phyloP scores from a whole-genome alignment of 2,888 invertebrate species.

The Scaptomyza polygonia region DNA sequence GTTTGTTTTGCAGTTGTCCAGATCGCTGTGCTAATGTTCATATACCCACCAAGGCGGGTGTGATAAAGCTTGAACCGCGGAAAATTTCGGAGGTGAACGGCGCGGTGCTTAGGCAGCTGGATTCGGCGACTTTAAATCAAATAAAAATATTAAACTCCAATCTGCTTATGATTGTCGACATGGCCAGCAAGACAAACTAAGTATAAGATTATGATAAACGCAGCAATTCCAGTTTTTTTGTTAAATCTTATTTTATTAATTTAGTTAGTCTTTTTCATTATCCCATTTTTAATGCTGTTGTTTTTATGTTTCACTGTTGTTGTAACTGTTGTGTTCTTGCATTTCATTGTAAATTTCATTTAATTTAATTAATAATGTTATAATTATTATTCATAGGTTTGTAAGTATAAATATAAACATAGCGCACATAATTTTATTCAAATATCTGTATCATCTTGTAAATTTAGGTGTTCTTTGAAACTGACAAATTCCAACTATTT shows the following conservation, averaged over 20 bases:
- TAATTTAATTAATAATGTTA: conserved; percentile 73
- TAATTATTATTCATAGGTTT: conserved; percentile 62
- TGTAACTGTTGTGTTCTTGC: conserved; percentile 57
- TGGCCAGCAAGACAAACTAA: background rate
- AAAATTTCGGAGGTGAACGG: conserved; percentile 69
- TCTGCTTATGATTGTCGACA: conserved; percentile 68
- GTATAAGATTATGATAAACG: background rate
- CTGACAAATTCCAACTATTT: conserved; percentile 42
- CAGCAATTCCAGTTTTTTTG: background rate
- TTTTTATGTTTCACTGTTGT: conserved; percentile 30
- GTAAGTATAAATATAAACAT: conserved; percentile 67
- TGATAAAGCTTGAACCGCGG: conserved; percentile 80
- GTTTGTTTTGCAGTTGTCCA: conserved; percentile 56
- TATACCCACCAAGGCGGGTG: conserved; percentile 81
- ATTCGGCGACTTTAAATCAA: conserved; percentile 75
- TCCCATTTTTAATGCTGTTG: conserved; percentile 68
- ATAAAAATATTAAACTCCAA: conserved; percentile 81
- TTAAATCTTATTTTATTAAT: conserved; percentile 66
- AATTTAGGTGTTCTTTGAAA: conserved; percentile 51
- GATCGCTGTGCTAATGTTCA: conserved; percentile 79
- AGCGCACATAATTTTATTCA: conserved; percentile 55
- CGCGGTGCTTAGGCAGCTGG: conserved; percentile 75
- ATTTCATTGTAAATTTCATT: conserved; percentile 64
- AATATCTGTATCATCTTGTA: conserved; percentile 23
- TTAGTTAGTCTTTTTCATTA: conserved; percentile 76